Evolutionary conservation across 2,888 invertebrate genomes (phyloP).

Genomic region (Altica lythri): DNA sequence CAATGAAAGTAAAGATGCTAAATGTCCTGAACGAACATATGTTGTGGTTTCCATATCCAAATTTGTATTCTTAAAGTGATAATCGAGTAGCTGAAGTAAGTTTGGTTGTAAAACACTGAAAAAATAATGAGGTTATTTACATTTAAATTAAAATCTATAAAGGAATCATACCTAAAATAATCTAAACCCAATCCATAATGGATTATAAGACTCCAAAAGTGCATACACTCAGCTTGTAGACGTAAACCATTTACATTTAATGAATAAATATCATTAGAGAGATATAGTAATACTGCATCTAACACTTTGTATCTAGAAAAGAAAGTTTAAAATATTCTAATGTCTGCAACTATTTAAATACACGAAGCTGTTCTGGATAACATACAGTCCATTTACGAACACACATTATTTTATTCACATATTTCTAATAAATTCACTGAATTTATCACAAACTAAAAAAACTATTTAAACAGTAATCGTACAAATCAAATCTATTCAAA

Average conservation of each 20-base stretch:
- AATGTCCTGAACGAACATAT: slow-evolving; percentile 63
- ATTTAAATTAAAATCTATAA: slow-evolving; percentile 18
- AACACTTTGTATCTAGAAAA: slow-evolving; percentile 59
- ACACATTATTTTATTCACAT: no score
- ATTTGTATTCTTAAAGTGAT: slow-evolving; percentile 64
- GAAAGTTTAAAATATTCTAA: no score
- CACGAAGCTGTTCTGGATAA: no score
- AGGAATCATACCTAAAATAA: slow-evolving; percentile 54
- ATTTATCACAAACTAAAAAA: no score
- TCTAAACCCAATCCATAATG: slow-evolving; percentile 61
- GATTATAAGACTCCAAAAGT: slow-evolving; percentile 63
- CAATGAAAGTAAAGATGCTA: slow-evolving; percentile 55
- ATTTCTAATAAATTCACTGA: no score
- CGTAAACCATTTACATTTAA: slow-evolving; percentile 61
- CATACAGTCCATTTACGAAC: no score
- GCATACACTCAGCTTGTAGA: slow-evolving; percentile 68
- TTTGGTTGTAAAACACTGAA: slow-evolving; percentile 60
- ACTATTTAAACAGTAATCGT: no score
- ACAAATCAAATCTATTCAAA: no score
- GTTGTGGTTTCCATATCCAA: slow-evolving; percentile 58
- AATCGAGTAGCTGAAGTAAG: slow-evolving; percentile 62
- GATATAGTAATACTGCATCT: slow-evolving; percentile 62
- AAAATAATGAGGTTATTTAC: slow-evolving; percentile 12
- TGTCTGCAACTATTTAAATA: no score
- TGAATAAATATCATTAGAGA: slow-evolving; percentile 60